Base-by-base conservation (phyloP, 2,113 vertebrate genomes). In the Vulpes ferrilata region DNA sequence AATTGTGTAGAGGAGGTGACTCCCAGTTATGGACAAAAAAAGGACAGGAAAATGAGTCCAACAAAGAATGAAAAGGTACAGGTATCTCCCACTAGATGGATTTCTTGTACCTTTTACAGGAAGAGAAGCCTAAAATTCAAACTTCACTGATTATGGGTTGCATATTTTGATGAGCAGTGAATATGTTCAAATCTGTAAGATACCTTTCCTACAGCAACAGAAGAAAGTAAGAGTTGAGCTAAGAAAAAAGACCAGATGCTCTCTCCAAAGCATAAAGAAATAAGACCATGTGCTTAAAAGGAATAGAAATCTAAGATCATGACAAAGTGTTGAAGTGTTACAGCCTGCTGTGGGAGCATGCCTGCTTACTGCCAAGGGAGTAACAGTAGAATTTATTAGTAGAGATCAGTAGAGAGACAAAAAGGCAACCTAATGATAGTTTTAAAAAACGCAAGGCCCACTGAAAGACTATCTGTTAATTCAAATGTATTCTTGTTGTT, bases 71-170 rank as follows among this genome's bases (percentile, higher is more conserved):
- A 82, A 73, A 78, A 91, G 53, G 6, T 35, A 62, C 3, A 22
- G 17, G 53, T 25, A 60, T 6, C 35, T 78, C 9, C 76, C 35
- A 80, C 38, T 2, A 25, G 3, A 53, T 48, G 15, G 20, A 55
- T 43, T 82, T 22, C n/a, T 74, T 55, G 48, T 16, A 81, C 12
- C 48, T 67, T 79, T 74, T 19, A 83, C 35, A 67, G n/a, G 15
- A 55, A 92, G 38, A 27, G 55, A 60, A 97, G 15, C 53, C 81
- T 67, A 74, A 88, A 71, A 88, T n/a, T n/a, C 30, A 93, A 85
- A 76, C 2, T 55, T 90, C 32, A 83, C 35, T 62, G 30, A 74
- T 64, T 76, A 38, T 60, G 1, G 17, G 30, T 74, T 35, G n/a
- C 23, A 79, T 64, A 30, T 74, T 96, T 90, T 79, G 60, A 82